Evolutionary conservation across 2,888 invertebrate genomes (phyloP).

Genomic region (Cinara cedri): DNA sequence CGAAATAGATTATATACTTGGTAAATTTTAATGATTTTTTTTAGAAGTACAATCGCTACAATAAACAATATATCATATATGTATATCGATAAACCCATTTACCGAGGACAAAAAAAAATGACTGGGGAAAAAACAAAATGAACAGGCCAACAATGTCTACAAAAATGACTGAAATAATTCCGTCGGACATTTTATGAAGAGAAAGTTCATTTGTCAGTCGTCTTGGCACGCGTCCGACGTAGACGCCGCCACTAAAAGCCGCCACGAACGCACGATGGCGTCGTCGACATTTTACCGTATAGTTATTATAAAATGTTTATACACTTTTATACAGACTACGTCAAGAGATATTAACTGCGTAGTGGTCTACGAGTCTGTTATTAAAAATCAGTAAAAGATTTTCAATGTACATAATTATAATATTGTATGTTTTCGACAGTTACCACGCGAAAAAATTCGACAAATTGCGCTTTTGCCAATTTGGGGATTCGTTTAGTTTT

Average conservation of each 20-base stretch:
- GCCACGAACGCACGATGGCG: background rate
- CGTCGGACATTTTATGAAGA: background rate
- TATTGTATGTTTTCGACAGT: background rate
- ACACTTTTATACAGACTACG: background rate
- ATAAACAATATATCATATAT: too few species aligned
- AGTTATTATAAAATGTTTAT: slow-evolving; percentile 18
- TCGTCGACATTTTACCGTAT: slow-evolving; percentile 3
- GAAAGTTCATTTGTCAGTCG: slow-evolving; percentile 36
- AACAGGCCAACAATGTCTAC: background rate
- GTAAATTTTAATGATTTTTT: too few species aligned
- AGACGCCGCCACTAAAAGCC: slow-evolving; percentile 30
- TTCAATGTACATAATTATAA: slow-evolving; percentile 18
- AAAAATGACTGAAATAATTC: slow-evolving; percentile 22
- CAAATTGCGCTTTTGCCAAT: slow-evolving; percentile 26
- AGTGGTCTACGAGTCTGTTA: background rate
- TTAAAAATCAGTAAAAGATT: background rate
- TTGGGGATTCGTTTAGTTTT: too few species aligned
- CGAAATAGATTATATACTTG: too few species aligned
- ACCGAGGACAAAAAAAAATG: background rate
- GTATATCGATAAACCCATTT: background rate
- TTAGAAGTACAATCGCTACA: too few species aligned
- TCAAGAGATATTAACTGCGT: slow-evolving; percentile 5
- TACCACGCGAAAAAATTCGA: background rate
- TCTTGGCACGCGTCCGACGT: slow-evolving; percentile 29
- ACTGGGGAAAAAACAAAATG: too few species aligned